Evolutionary conservation across 2,113 vertebrate genomes (phyloP).

Genomic region (Mastomys natalensis): DNA sequence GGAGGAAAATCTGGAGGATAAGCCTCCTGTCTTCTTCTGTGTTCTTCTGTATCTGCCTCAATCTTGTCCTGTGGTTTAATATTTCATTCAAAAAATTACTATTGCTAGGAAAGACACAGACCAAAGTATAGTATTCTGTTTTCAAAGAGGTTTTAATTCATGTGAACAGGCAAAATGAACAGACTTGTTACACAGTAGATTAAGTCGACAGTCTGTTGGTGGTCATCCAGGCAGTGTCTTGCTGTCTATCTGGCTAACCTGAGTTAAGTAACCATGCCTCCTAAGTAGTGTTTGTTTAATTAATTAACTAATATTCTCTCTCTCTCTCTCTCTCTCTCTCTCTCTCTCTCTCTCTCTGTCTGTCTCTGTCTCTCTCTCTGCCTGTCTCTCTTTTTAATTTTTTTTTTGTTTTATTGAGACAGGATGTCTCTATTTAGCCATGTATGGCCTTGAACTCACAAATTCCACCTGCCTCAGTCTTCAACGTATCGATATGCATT

Average conservation of each 20-base stretch:
- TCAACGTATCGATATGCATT: not conserved
- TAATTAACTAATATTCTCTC: not conserved
- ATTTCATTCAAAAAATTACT: not conserved
- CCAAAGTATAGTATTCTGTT: not conserved
- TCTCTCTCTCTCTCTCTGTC: not conserved
- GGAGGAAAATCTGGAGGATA: not conserved
- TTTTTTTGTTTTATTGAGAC: not conserved
- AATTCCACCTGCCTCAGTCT: not conserved
- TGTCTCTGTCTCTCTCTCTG: not conserved
- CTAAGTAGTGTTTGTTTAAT: not conserved
- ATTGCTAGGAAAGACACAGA: not conserved
- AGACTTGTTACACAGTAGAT: constrained; percentile 9
- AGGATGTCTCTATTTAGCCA: not conserved
- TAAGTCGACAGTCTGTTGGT: not conserved
- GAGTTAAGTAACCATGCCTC: not conserved
- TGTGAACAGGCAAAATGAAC: not conserved
- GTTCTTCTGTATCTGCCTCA: not conserved
- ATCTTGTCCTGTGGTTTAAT: not conserved
- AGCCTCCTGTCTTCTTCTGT: not conserved
- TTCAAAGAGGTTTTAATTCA: constrained; percentile 14
- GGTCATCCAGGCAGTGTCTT: not conserved
- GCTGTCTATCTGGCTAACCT: not conserved
- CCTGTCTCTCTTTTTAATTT: not conserved
- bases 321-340: not conserved
- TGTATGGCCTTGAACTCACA: not conserved